These are phyloP conservation scores for Lasioglossum pauxillum DNA, from an alignment of 2,888 invertebrate genomes.

Conservation along the genomic window DNA sequence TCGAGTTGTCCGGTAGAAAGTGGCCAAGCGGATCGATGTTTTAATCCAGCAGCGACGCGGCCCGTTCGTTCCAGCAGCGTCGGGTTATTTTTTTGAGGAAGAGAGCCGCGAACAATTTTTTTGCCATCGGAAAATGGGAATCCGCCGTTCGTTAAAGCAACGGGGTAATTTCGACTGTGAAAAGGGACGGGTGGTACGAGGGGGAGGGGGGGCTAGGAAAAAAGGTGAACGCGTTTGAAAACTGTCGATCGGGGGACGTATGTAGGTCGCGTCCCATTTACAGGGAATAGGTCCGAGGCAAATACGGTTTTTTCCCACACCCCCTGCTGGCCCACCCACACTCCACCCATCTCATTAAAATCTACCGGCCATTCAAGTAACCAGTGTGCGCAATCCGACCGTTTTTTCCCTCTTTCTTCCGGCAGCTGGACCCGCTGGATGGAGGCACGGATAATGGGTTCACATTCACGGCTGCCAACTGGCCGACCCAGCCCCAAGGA, in stretches of 20 bases:
- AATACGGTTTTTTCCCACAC: not conserved
- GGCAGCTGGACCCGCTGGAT: slow-evolving; percentile 93
- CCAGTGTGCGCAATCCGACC: not conserved
- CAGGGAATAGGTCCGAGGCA: slow-evolving; percentile 5
- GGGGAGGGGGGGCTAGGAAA: not conserved
- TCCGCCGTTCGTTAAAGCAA: slow-evolving; percentile 34
- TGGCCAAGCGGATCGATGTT: not conserved
- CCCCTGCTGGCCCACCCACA: not conserved
- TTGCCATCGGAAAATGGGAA: slow-evolving; percentile 23
- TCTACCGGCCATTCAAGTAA: slow-evolving; percentile 31
- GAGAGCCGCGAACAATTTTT: slow-evolving; percentile 17
- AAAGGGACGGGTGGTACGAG: not conserved
- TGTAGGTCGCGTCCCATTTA: slow-evolving; percentile 50
- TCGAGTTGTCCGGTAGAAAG: not conserved
- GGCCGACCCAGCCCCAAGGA: slow-evolving; percentile 96
- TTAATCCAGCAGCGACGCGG: not conserved
- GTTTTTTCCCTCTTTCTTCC: slow-evolving; percentile 30
- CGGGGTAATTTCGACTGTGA: slow-evolving; percentile 23
- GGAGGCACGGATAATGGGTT: slow-evolving; percentile 98
- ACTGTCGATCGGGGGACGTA: slow-evolving; percentile 27
- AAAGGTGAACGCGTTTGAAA: slow-evolving; percentile 10
- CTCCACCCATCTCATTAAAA: slow-evolving; percentile 58
- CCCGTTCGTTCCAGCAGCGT: not conserved
- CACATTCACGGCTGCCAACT: slow-evolving; percentile 98
- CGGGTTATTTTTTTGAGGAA: not conserved